Evolutionary conservation across 2,888 invertebrate species (phyloP).

Genomic region (Trimorus sp.): DNA sequence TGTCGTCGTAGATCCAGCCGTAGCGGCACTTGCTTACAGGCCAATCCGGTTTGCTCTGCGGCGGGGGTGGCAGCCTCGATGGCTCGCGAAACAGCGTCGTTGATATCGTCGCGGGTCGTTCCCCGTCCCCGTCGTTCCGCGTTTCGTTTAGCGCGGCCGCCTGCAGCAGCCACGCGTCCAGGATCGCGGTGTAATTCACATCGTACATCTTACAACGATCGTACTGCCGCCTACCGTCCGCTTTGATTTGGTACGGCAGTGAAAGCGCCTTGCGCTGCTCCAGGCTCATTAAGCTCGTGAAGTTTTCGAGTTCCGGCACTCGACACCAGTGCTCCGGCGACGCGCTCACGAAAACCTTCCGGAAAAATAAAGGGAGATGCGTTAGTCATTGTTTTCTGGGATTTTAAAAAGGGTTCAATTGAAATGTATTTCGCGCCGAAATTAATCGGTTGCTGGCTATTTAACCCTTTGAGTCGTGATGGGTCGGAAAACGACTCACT

Average conservation of each 20-base stretch:
- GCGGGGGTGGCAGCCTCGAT: constrained; percentile 73
- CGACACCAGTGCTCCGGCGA: constrained; percentile 87
- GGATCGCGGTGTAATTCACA: constrained; percentile 81
- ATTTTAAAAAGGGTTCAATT: too few species aligned
- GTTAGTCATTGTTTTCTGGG: too few species aligned
- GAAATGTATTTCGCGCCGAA: too few species aligned
- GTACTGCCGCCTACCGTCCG: constrained; percentile 81
- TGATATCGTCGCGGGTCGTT: constrained; percentile 53
- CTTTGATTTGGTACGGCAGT: constrained; percentile 81
- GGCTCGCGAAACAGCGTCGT: constrained; percentile 68
- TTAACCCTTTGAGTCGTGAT: too few species aligned
- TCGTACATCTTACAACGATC: constrained; percentile 83
- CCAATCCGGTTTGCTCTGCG: constrained; percentile 79
- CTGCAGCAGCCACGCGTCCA: constrained; percentile 76
- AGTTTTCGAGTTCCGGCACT: constrained; percentile 83
- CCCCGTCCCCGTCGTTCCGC: constrained; percentile 4
- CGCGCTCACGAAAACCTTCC: constrained; percentile 87
- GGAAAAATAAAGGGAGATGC: too few species aligned
- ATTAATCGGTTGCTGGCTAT: too few species aligned
- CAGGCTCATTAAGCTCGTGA: constrained; percentile 81
- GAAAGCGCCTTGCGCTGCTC: constrained; percentile 83
- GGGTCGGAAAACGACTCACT: too few species aligned
- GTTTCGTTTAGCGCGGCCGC: constrained; percentile 47
- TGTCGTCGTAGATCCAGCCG: constrained; percentile 85
- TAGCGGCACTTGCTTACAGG: constrained; percentile 82